phyloP scores from a whole-genome alignment of 2,797 vertebrate genomes.

The Choloepus didactylus region DNA sequence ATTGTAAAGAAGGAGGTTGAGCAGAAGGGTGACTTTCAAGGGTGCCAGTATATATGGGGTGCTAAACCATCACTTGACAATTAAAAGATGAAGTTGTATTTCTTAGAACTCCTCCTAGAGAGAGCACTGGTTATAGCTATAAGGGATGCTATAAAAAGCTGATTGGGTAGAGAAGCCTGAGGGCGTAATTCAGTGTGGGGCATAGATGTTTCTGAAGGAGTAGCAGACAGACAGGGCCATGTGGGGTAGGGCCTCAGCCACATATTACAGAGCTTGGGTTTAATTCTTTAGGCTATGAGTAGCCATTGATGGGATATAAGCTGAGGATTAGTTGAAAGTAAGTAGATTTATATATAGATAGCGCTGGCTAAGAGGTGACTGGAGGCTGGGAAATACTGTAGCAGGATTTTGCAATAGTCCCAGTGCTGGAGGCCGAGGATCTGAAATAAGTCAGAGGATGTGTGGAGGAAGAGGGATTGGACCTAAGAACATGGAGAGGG shows the following conservation, averaged over 20 bases:
- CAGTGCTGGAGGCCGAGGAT: not conserved
- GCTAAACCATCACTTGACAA: slow-evolving; percentile 64
- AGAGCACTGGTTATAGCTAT: slow-evolving; percentile 37
- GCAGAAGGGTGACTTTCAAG: slow-evolving; percentile 76
- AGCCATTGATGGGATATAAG: not conserved
- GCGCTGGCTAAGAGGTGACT: not conserved
- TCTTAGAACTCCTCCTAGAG: slow-evolving; percentile 54
- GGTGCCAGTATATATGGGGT: slow-evolving; percentile 55
- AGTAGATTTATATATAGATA: not conserved
- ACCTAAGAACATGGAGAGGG: not conserved
- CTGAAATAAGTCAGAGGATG: not conserved
- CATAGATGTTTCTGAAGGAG: not conserved
- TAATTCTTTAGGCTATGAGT: not conserved
- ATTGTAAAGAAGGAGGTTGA: slow-evolving; percentile 47
- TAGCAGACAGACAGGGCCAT: not conserved
- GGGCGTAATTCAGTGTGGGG: not conserved
- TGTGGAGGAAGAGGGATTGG: not conserved
- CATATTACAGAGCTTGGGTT: not conserved
- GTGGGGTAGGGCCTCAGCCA: not conserved
- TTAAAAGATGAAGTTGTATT: slow-evolving; percentile 67
- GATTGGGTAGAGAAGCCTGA: not conserved
- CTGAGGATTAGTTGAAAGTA: not conserved
- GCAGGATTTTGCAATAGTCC: not conserved
- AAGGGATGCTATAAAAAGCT: slow-evolving; percentile 20
- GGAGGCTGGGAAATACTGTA: not conserved